phyloP scores from a whole-genome alignment of 2,888 invertebrate genomes.

The Dromius quadrimaculatus region DNA sequence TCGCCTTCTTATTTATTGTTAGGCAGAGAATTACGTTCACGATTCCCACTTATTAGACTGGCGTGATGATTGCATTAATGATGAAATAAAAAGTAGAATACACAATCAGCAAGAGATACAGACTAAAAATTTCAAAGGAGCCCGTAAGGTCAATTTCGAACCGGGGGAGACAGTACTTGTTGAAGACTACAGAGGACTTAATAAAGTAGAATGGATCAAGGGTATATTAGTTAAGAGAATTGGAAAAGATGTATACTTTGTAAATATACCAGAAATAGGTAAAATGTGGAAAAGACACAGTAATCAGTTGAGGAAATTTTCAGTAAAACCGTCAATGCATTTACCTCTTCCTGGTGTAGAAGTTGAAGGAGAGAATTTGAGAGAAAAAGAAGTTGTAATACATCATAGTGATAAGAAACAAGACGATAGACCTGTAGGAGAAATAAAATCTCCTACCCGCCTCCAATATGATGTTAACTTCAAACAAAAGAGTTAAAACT shows the following conservation, averaged over 20 bases:
- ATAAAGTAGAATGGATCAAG: slow-evolving; percentile 34
- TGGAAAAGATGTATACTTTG: slow-evolving; percentile 16
- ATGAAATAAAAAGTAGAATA: slow-evolving; percentile 7
- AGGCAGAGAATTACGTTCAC: slow-evolving; percentile 10
- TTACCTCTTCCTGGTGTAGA: too few relatives aligned
- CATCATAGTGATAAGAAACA: too few relatives aligned
- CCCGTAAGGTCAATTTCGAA: slow-evolving; percentile 8
- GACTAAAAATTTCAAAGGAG: slow-evolving; percentile 3
- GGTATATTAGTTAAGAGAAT: slow-evolving; percentile 8
- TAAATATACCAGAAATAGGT: too few relatives aligned
- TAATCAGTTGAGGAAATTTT: too few relatives aligned
- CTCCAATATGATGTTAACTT: too few relatives aligned
- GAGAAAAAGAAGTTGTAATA: too few relatives aligned
- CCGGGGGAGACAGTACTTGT: slow-evolving; percentile 1
- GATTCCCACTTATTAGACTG: slow-evolving; percentile 13
- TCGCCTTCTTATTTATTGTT: slow-evolving; percentile 10
- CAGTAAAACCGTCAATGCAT: too few relatives aligned
- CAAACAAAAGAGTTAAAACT: too few relatives aligned
- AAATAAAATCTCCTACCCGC: too few relatives aligned
- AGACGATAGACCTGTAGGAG: too few relatives aligned
- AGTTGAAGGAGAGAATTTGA: too few relatives aligned
- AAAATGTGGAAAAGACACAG: too few relatives aligned
- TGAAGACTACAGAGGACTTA: slow-evolving; percentile 29
- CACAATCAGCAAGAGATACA: slow-evolving; percentile 14
- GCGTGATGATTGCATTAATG: background rate